Percentiles rank a stretch among this genome's conserved stretches.
phyloP scores from a whole-genome alignment of 2,113 vertebrate genomes.

The Chaetodon trifascialis region DNA sequence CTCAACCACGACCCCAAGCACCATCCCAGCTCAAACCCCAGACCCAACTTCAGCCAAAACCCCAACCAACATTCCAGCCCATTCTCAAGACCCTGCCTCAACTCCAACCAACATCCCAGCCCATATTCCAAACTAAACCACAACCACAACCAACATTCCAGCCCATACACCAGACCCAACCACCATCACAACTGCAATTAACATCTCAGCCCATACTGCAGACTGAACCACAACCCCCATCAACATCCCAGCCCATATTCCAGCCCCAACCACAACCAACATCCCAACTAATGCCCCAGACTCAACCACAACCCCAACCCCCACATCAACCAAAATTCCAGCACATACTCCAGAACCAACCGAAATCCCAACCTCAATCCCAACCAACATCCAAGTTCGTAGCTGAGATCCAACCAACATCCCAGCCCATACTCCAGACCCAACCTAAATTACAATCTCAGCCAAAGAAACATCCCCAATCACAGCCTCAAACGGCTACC shows the following conservation, averaged over 20 bases:
- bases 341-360: neutral
- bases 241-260: neutral
- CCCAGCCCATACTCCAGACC: neutral
- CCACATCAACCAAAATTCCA: neutral
- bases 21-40: neutral
- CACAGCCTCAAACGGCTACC: slow-evolving; percentile 26
- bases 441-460: neutral
- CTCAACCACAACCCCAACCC: neutral
- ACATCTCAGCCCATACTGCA: neutral
- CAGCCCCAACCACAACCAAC: slow-evolving; percentile 4
- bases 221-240: slow-evolving; percentile 2
- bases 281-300: neutral
- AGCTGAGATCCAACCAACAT: neutral
- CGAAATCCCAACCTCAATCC: slow-evolving; percentile 7
- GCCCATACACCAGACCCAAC: neutral
- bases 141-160: neutral
- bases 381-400: slow-evolving; percentile 17
- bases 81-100: neutral
- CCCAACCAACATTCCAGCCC: neutral
- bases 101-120: neutral
- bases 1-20: neutral
- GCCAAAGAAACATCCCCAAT: neutral
- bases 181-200: neutral
- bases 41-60: neutral
- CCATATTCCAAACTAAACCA: neutral